A percentile compares a stretch with the other conserved stretches of the same genome.
phyloP scores from a whole-genome alignment of 1,140 invertebrate genomes.

The Drosophila littoralis region DNA sequence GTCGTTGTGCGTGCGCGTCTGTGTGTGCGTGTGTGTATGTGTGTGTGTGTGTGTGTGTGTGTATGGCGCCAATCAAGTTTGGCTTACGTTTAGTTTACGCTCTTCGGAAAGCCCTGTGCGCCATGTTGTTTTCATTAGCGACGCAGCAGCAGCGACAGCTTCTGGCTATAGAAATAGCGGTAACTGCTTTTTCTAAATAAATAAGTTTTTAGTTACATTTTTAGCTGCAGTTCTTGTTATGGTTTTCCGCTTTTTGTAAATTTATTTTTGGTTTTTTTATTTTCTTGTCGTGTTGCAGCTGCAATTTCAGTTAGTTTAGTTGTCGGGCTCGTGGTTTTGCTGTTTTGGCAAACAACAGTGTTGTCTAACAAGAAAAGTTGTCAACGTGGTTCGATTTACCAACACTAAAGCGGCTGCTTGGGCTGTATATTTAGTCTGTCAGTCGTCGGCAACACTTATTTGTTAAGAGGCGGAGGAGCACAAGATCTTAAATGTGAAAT shows the following conservation, averaged over 20 bases:
- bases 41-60: constrained; percentile 34
- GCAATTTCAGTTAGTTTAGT: constrained; percentile 41
- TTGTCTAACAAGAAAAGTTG: constrained; percentile 32
- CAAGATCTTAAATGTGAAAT: not conserved
- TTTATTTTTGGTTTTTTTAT: constrained; percentile 25
- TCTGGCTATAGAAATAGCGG: constrained; percentile 39
- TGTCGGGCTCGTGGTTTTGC: constrained; percentile 40
- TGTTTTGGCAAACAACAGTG: constrained; percentile 37
- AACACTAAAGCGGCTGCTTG: constrained; percentile 7
- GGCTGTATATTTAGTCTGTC: not conserved
- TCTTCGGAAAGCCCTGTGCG: constrained; percentile 62
- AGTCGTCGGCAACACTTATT: not conserved
- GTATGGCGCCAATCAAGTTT: constrained; percentile 79
- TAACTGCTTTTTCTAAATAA: constrained; percentile 71
- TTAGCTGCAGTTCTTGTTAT: constrained; percentile 30
- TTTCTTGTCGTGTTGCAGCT: constrained; percentile 16
- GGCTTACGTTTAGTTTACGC: constrained; percentile 80
- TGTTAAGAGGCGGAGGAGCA: not conserved
- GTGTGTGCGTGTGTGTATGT: not conserved
- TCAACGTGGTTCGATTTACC: constrained; percentile 19
- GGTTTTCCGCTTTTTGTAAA: constrained; percentile 42
- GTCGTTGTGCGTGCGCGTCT: constrained; percentile 10
- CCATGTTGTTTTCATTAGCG: constrained; percentile 80
- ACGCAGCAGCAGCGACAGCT: constrained; percentile 34
- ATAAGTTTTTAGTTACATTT: constrained; percentile 68